Evolutionary conservation across 2,888 invertebrate species (phyloP), one percentile per base, ranked within the genome.

Genomic region (Cacoxenus indagator): DNA sequence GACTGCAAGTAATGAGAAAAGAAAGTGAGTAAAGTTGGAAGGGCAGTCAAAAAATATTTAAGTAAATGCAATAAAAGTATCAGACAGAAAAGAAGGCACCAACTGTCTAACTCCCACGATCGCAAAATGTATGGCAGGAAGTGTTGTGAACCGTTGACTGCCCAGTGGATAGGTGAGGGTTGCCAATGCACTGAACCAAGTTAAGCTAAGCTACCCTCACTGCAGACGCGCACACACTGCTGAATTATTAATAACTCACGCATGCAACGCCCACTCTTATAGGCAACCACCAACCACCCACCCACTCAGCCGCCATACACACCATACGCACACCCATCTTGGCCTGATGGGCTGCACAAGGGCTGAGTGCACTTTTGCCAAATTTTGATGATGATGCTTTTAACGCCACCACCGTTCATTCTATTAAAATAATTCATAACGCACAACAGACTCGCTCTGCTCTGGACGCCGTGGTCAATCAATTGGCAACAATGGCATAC

Each of bases 81-180:
- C 45, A 4, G 62, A 19, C 45, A 27, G 9, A 45, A 24, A 62
- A 62, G 24, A 65, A 65, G 31, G 37, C 65, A 75, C 71, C 82
- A 82, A 81, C 77, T 84, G 84, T 74, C 71, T 74, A 71, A 77
- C 81, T 84, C 84, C 79, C 84, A 84, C 84, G 83, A 77, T 78
- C 73, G 71, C 70, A 70, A 76, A 27, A 24, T 14, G 19, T 19
- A 19, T 26, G 55, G 61, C 11, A 61, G 61, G 43, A n/a, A 61
- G 43, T 43, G 31, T 37, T 17, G 14, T 24, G 31, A 43, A 37
- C 8, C 14, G 26, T 11, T 14, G 27, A 55, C 11, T 14, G 27
- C n/a, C n/a, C n/a, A 55, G 43, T 11, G 61, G 43, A 4, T 37
- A 24, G 24, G 8, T 59, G 4, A 31, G 59, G 59, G 59, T 59